These are phyloP conservation scores for Phthorimaea operculella DNA, from an alignment of 1,140 invertebrate genomes.

Conservation along the genomic window DNA sequence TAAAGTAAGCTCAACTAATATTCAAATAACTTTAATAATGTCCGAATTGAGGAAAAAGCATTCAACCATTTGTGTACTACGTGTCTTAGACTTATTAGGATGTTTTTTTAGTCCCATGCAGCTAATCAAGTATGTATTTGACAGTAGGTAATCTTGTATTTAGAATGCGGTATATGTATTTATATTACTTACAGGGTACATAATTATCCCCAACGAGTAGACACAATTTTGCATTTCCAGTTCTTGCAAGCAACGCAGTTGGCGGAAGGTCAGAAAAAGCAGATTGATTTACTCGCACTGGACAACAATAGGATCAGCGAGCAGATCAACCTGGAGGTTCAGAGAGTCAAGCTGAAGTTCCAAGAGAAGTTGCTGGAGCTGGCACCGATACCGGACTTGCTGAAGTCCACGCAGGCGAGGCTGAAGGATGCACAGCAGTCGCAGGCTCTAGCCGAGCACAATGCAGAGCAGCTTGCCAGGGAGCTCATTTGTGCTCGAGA, in stretches of 20 bases:
- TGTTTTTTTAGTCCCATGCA: too few relatives aligned
- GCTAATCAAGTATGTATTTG: too few relatives aligned
- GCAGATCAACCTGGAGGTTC: constrained; percentile 80
- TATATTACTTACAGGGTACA: too few relatives aligned
- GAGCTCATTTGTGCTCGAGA: constrained; percentile 70
- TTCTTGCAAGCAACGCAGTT: constrained; percentile 77
- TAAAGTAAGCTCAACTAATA: constrained; percentile 61
- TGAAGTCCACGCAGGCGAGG: constrained; percentile 78
- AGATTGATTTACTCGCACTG: constrained; percentile 79
- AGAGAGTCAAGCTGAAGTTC: constrained; percentile 76
- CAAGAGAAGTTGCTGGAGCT: constrained; percentile 81
- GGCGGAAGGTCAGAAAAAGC: constrained; percentile 78
- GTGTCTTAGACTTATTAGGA: too few relatives aligned
- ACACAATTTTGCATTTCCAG: constrained; percentile 29
- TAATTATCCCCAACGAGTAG: too few relatives aligned
- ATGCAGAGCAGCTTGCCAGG: constrained; percentile 70
- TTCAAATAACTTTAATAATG: not conserved
- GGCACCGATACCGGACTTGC: constrained; percentile 76
- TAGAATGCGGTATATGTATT: too few relatives aligned
- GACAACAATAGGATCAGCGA: constrained; percentile 80
- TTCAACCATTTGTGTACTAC: too few relatives aligned
- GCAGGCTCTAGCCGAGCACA: constrained; percentile 71
- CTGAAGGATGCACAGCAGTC: constrained; percentile 77
- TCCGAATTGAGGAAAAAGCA: too few relatives aligned
- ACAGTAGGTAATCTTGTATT: too few relatives aligned